phyloP scores from a whole-genome alignment of 2,888 invertebrate genomes.

The Drosophila percnosoma region DNA sequence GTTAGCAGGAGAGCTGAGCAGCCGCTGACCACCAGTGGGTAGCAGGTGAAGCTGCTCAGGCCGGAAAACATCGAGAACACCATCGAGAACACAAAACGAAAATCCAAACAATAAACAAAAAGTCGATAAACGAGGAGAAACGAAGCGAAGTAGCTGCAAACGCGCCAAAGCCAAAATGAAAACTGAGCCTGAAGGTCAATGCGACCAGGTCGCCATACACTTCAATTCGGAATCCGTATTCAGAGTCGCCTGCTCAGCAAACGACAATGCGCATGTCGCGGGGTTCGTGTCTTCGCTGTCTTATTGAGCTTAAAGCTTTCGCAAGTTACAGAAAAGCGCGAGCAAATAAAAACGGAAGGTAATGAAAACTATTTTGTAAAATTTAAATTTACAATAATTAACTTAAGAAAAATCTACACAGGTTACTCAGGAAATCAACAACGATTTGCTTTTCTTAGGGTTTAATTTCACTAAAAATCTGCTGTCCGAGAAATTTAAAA shows the following conservation, averaged over 20 bases:
- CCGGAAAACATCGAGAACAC: conserved; percentile 80
- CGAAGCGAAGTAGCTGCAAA: conserved; percentile 36
- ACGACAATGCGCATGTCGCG: conserved; percentile 51
- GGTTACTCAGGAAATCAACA: neutral
- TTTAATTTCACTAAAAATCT: neutral
- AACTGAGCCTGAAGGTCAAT: conserved; percentile 75
- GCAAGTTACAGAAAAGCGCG: neutral
- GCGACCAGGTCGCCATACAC: conserved; percentile 29
- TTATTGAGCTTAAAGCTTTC: conserved; percentile 23
- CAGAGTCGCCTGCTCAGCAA: conserved; percentile 3
- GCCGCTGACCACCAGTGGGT: conserved; percentile 81
- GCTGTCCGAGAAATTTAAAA: neutral
- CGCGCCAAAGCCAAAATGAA: conserved; percentile 65
- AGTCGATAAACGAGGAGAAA: conserved; percentile 55
- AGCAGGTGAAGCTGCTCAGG: conserved; percentile 82
- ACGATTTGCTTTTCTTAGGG: neutral
- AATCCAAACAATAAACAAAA: conserved; percentile 63
- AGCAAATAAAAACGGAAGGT: neutral
- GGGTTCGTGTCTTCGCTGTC: conserved; percentile 40
- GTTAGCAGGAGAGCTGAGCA: conserved; percentile 79
- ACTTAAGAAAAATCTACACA: neutral
- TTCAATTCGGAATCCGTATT: conserved; percentile 25
- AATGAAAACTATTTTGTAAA: neutral
- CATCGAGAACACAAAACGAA: conserved; percentile 55
- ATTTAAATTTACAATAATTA: neutral